Conservation (phyloP, 2,113 vertebrate genomes). For the Phrynosoma blainvillii region DNA sequence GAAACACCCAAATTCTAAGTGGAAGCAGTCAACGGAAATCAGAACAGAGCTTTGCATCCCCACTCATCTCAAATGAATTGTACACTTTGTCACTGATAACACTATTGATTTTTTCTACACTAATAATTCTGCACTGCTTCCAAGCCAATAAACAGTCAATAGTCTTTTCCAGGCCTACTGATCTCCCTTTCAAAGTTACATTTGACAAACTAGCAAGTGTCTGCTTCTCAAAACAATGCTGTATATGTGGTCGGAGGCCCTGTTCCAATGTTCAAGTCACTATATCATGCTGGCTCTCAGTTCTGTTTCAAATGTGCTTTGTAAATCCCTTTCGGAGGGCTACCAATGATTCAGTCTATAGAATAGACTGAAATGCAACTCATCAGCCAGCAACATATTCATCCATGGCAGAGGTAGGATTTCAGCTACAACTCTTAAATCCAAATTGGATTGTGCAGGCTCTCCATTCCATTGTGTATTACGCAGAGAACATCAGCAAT, state of each 20-base stretch:
- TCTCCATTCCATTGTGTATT: neutral
- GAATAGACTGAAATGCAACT: neutral
- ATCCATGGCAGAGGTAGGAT: neutral
- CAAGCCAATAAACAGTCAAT: neutral
- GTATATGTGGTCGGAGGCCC: neutral
- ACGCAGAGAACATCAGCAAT: neutral
- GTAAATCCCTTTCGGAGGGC: neutral
- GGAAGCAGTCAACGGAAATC: neutral
- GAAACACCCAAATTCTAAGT: neutral
- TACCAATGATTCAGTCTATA: neutral
- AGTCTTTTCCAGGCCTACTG: neutral
- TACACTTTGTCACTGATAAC: neutral
- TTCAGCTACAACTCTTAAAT: neutral
- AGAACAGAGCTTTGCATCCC: neutral
- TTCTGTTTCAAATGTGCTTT: neutral
- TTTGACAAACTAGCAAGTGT: neutral
- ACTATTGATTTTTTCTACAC: constrained; percentile 1
- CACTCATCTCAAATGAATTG: neutral
- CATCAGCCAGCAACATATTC: neutral
- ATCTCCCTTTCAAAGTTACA: neutral
- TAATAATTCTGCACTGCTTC: neutral
- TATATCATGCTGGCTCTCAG: neutral
- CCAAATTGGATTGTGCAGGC: neutral
- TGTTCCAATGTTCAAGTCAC: neutral
- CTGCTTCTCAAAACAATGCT: neutral